Conservation (phyloP, 2,888 invertebrate genomes). For the Ochropleura plecta region DNA sequence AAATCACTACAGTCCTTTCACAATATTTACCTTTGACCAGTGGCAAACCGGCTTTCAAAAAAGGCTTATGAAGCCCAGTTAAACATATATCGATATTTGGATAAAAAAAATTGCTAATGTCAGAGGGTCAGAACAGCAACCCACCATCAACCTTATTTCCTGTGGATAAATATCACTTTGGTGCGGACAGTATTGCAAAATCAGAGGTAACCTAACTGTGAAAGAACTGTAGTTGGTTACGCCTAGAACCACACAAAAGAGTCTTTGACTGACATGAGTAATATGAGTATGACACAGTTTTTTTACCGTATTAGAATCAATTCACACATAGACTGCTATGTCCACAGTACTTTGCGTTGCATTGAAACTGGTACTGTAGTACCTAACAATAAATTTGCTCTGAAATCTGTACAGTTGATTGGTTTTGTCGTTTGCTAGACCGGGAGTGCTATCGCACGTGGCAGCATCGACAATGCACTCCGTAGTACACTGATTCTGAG, state of each 20-base stretch:
- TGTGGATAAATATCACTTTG: background rate
- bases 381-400: background rate
- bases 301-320: conserved; percentile 17
- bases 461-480: no score
- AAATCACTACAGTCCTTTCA: background rate
- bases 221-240: background rate
- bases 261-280: background rate
- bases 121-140: background rate
- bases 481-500: no score
- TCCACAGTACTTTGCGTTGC: background rate
- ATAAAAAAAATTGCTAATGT: no score
- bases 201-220: background rate
- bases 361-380: background rate
- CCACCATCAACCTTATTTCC: background rate
- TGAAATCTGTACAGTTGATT: background rate
- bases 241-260: conserved; percentile 2
- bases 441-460: no score
- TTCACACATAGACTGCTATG: conserved; percentile 3
- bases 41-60: no score
- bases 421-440: no score
- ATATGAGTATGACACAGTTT: background rate
- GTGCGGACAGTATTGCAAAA: background rate
- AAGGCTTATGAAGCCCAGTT: no score
- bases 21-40: background rate
- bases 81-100: no score